These are phyloP conservation scores for Ctenopoma multispine DNA, from an alignment of 2,797 vertebrate species.

Conservation along the genomic window DNA sequence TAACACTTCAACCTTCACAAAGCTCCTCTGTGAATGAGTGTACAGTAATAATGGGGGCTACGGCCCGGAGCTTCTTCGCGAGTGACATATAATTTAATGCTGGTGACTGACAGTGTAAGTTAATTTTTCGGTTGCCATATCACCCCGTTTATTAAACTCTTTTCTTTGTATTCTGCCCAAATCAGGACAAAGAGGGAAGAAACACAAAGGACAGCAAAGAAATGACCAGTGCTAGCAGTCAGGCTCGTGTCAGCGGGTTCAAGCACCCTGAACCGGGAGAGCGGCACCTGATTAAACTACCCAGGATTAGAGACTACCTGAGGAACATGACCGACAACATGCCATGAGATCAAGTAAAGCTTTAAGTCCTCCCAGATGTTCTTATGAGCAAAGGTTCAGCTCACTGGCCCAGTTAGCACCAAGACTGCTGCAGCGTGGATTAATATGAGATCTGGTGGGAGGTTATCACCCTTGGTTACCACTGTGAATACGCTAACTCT, in stretches of 20 bases:
- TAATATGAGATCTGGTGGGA: conserved; percentile 51
- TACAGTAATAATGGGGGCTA: conserved; percentile 60
- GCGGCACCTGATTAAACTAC: conserved; percentile 40
- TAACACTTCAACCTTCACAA: conserved; percentile 25
- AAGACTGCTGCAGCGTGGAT: conserved; percentile 44
- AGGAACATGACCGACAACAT: conserved; percentile 19
- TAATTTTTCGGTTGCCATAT: conserved; percentile 52
- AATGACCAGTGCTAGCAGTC: conserved; percentile 31
- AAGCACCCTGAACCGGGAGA: conserved; percentile 35
- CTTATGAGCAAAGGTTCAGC: conserved; percentile 32
- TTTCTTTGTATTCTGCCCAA: conserved; percentile 43
- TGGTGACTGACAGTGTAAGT: conserved; percentile 48
- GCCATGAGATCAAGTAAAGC: conserved; percentile 37
- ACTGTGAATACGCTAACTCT: conserved; percentile 35
- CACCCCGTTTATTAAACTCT: conserved; percentile 55
- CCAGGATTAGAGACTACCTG: conserved; percentile 53
- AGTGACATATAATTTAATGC: conserved; percentile 58
- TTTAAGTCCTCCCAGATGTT: conserved; percentile 50
- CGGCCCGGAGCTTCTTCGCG: conserved; percentile 42
- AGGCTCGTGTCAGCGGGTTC: conserved; percentile 18
- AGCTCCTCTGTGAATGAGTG: conserved; percentile 36
- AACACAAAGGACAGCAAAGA: neutral
- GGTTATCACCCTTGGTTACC: conserved; percentile 56
- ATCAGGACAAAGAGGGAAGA: neutral
- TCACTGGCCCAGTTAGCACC: conserved; percentile 27